Evolutionary conservation across 2,113 vertebrate species (phyloP), one percentile per base, ranked within the genome.

Genomic region (Cryptotis parvus): DNA sequence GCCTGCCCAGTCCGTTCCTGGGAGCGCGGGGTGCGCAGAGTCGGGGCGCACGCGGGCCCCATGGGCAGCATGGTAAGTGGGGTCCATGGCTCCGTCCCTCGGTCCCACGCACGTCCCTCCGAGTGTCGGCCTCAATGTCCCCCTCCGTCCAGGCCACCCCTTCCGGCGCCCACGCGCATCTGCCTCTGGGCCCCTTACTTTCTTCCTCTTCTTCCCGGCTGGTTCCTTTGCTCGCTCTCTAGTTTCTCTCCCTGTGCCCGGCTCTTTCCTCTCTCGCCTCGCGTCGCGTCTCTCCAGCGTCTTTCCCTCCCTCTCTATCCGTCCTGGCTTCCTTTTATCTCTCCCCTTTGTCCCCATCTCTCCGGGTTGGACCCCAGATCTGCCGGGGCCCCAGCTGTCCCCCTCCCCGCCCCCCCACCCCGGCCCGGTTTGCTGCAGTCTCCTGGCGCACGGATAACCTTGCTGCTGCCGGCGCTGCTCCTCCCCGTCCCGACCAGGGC

Each of bases 381-480:
- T 35, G 16, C 69, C 69, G 20, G 35, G 29, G 29, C 10, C 65
- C 65, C 31, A 3, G 65, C 10, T 16, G 9, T 11, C 66, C 45
- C 41, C 15, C 55, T 37, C 15, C 14, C 1, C 27, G 58, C 45
- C 41, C 15, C 55, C 35, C 15, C 14, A 1, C 27, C 39, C 49
- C 11, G 20, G 69, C 89, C 83, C 2, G 22, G 24, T 92, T 96
- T 96, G 95, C 94, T 97, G 96, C 96, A 97, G 96, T 96, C 96
- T 96, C 95, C 89, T 95, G 95, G 95, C 95, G 87, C 89, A 49
- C 69, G 0, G 77, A 91, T 97, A 96, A 97, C 95, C 96, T 96
- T 97, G 96, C 90, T 29, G 82, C 83, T 14, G 80, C 45, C 11
- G 29, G 75, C 8, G 45, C 82, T 1, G 43, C 92, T 87, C 70